Conservation (phyloP, 2,113 vertebrate species). For the Desmodus rotundus region DNA sequence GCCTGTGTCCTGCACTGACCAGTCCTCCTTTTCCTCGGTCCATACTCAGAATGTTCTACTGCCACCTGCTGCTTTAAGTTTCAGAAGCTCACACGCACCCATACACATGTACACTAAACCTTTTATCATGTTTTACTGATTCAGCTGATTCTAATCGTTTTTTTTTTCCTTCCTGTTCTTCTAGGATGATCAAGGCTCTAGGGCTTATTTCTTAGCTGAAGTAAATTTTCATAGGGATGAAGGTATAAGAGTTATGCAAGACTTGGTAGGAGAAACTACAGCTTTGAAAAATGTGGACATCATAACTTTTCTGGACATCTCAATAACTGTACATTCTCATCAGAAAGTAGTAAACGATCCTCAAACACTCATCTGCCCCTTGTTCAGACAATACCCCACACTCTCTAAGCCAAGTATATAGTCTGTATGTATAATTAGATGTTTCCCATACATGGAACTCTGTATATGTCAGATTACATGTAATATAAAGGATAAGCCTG, state of each 20-base stretch:
- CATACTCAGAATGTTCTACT: slow-evolving; percentile 50
- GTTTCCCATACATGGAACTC: background rate
- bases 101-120: background rate
- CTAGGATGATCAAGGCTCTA: background rate
- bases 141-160: background rate
- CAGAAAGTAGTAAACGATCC: background rate
- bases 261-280: background rate
- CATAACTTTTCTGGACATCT: background rate
- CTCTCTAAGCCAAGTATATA: background rate
- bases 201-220: background rate
- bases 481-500: background rate
- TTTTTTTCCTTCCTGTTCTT: background rate
- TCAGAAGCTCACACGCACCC: background rate
- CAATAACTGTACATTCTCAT: background rate
- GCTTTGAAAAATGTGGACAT: background rate
- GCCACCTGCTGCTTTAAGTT: slow-evolving; percentile 66
- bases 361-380: background rate
- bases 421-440: background rate
- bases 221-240: background rate
- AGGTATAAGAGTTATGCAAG: background rate
- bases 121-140: background rate
- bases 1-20: background rate
- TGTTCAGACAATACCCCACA: background rate
- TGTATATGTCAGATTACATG: background rate
- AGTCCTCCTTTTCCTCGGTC: background rate